These are phyloP conservation scores for Drepanosiphum platanoidis DNA, from an alignment of 2,888 invertebrate species.

Conservation along the genomic window DNA sequence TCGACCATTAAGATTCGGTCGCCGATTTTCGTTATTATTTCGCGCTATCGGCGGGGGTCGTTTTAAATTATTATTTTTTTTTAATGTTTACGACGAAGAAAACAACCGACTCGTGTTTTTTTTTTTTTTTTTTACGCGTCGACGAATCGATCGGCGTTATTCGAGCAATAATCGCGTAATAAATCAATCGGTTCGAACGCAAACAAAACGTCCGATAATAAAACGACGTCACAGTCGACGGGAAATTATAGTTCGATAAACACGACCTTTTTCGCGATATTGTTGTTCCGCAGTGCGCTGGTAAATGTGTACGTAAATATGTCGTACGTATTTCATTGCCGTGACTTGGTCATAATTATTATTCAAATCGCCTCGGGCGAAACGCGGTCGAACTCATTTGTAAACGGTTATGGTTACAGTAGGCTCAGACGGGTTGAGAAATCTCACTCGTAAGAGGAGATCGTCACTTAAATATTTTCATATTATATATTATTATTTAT, in stretches of 20 bases:
- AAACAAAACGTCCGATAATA: not conserved
- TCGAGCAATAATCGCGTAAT: not conserved
- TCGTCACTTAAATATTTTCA: not conserved
- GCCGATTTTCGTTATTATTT: too few species aligned
- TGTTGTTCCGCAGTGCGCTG: too few species aligned
- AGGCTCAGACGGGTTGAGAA: not conserved
- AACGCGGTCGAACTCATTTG: not conserved
- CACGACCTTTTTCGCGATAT: not conserved
- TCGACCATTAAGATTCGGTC: too few species aligned
- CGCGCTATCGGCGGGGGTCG: too few species aligned
- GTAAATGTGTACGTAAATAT: too few species aligned
- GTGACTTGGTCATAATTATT: not conserved
- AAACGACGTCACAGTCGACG: not conserved
- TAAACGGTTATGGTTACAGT: not conserved
- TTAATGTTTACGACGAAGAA: too few species aligned
- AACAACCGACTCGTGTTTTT: too few species aligned
- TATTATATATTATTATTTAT: too few species aligned
- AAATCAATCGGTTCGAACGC: slow-evolving; percentile 1
- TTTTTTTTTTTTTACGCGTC: too few species aligned
- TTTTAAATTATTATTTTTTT: too few species aligned
- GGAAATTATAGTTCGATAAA: not conserved
- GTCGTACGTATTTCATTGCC: not conserved
- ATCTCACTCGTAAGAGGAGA: not conserved
- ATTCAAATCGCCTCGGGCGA: not conserved
- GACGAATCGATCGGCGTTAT: not conserved